phyloP scores from a whole-genome alignment of 92 coral and sea anemone genomes.

The Paragorgia papillata region DNA sequence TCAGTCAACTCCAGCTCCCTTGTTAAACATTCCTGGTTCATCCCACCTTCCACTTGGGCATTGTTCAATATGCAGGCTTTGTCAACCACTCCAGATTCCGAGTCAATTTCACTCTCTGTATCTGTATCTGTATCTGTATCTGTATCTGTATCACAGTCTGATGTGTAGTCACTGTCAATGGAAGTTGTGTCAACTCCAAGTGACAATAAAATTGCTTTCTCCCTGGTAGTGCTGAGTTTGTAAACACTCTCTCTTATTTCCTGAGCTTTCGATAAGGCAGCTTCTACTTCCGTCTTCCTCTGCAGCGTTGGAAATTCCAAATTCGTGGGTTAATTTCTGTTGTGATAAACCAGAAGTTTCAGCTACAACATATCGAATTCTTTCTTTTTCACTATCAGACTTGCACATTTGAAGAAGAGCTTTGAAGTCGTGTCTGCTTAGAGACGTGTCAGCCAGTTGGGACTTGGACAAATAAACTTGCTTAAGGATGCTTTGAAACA shows the following conservation, averaged over 20 bases:
- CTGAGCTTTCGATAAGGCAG: slow-evolving; percentile 39
- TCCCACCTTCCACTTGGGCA: slow-evolving; percentile 18
- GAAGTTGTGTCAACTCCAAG: slow-evolving; percentile 40
- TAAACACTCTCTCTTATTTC: slow-evolving; percentile 50
- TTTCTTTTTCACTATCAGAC: slow-evolving; percentile 51
- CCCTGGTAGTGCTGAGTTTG: slow-evolving; percentile 44
- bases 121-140: too few relatives aligned
- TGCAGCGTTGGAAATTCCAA: slow-evolving; percentile 46
- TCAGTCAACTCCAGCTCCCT: too few relatives aligned
- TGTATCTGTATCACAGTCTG: slow-evolving; percentile 43
- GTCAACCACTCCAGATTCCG: slow-evolving; percentile 12
- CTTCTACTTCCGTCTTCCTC: slow-evolving; percentile 40
- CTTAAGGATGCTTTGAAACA: slow-evolving; percentile 17
- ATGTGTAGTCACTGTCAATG: slow-evolving; percentile 42
- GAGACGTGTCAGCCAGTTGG: slow-evolving; percentile 19
- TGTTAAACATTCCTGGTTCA: slow-evolving; percentile 31
- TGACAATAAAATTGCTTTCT: slow-evolving; percentile 47
- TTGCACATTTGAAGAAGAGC: slow-evolving; percentile 43
- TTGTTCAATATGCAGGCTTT: slow-evolving; percentile 31
- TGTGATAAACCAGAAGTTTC: slow-evolving; percentile 45
- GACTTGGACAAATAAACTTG: slow-evolving; percentile 9
- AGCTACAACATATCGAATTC: slow-evolving; percentile 44
- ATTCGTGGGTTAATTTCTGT: slow-evolving; percentile 26
- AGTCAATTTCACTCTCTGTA: slow-evolving; percentile 40
- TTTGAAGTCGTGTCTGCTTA: slow-evolving; percentile 40